Evolutionary conservation across 2,113 vertebrate species (phyloP).

Genomic region (Xiphophorus maculatus): DNA sequence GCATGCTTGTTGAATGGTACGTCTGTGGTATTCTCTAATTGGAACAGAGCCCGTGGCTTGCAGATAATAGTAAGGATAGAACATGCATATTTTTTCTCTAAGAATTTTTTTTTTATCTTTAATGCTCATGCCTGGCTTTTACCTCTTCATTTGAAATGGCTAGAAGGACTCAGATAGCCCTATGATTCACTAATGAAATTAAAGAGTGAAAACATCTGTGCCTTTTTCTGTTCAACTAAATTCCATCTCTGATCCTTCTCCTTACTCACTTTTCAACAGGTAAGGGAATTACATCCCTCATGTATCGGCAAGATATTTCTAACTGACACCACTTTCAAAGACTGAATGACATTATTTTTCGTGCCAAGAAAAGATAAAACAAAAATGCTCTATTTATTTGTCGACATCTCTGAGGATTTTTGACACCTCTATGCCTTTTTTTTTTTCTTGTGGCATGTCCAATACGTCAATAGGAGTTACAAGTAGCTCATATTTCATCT

Average conservation of each 20-base stretch:
- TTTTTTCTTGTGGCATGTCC: constrained; percentile 58
- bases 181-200: constrained; percentile 64
- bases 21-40: constrained; percentile 75
- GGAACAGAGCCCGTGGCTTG: constrained; percentile 70
- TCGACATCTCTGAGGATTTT: constrained; percentile 49
- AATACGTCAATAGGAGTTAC: constrained; percentile 67
- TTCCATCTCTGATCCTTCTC: constrained; percentile 34
- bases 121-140: constrained; percentile 62
- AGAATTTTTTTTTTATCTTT: background rate
- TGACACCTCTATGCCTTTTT: constrained; percentile 58
- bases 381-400: constrained; percentile 58
- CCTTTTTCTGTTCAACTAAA: constrained; percentile 48
- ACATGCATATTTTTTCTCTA: constrained; percentile 66
- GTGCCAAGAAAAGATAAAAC: constrained; percentile 66
- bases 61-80: constrained; percentile 70
- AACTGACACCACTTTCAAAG: constrained; percentile 56
- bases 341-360: constrained; percentile 57
- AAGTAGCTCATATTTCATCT: constrained; percentile 67
- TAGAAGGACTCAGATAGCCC: constrained; percentile 51
- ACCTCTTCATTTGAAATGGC: constrained; percentile 72
- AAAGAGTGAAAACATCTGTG: constrained; percentile 58
- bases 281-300: constrained; percentile 48
- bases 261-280: constrained; percentile 48
- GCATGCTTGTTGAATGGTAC: constrained; percentile 70
- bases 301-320: constrained; percentile 51